Percentiles rank a stretch among this genome's conserved stretches.
phyloP scores from a whole-genome alignment of 2,797 vertebrate genomes.

The Sparus aurata region DNA sequence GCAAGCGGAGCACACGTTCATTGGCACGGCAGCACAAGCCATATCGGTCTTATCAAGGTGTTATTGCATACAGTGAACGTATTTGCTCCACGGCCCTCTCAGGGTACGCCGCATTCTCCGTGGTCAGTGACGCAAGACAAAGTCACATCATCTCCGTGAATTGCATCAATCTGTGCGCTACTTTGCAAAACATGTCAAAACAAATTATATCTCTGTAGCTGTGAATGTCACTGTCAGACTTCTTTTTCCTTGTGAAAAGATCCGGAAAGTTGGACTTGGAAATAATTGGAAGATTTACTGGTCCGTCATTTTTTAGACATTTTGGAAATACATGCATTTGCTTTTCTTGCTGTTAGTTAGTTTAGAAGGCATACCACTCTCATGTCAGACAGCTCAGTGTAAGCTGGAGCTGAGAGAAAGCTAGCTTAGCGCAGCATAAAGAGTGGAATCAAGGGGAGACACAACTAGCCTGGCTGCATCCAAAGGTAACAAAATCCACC shows the following conservation, averaged over 20 bases:
- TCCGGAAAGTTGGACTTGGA: not conserved
- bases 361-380: not conserved
- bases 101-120: conserved; percentile 14
- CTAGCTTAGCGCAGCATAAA: conserved; percentile 10
- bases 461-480: not conserved
- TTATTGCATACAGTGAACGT: conserved; percentile 23
- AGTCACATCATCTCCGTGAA: conserved; percentile 30
- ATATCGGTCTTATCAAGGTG: conserved; percentile 28
- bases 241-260: not conserved
- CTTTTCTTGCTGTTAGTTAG: not conserved
- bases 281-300: conserved; percentile 14
- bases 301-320: conserved; percentile 9
- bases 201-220: not conserved
- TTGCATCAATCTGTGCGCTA: conserved; percentile 10
- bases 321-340: not conserved
- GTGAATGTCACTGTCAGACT: not conserved
- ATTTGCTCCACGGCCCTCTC: conserved; percentile 32
- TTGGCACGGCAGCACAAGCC: conserved; percentile 28
- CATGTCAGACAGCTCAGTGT: not conserved
- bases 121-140: conserved; percentile 17
- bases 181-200: conserved; percentile 29
- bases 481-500: not conserved
- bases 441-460: not conserved
- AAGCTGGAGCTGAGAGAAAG: not conserved
- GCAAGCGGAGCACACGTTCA: conserved; percentile 20